Conservation (phyloP, 2,888 invertebrate genomes). For the Brassicogethes aeneus region DNA sequence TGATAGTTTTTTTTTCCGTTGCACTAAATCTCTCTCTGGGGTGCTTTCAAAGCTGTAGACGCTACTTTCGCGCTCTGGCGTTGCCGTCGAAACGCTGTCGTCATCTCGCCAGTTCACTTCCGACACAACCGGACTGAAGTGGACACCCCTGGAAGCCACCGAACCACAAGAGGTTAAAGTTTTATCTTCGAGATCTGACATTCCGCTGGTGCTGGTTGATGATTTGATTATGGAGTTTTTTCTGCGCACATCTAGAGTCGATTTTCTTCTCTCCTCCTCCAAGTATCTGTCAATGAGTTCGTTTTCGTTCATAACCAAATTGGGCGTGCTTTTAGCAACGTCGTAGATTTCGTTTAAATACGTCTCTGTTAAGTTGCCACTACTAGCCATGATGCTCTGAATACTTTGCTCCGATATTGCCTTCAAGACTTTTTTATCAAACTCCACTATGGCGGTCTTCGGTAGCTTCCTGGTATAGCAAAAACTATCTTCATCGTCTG, state of each 20-base stretch:
- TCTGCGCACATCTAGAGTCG: slow-evolving; percentile 53
- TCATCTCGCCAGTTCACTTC: slow-evolving; percentile 68
- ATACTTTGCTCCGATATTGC: slow-evolving; percentile 39
- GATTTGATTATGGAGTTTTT: slow-evolving; percentile 39
- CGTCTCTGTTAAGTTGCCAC: slow-evolving; percentile 13
- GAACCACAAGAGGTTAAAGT: slow-evolving; percentile 21
- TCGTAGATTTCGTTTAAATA: slow-evolving; percentile 12
- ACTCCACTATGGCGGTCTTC: slow-evolving; percentile 32
- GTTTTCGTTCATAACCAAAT: slow-evolving; percentile 37
- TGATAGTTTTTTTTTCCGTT: slow-evolving; percentile 18
- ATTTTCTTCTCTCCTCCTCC: slow-evolving; percentile 34
- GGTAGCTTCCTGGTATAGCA: slow-evolving; percentile 41
- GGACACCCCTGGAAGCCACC: slow-evolving; percentile 49
- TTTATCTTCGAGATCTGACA: slow-evolving; percentile 34
- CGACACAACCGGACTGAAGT: slow-evolving; percentile 71
- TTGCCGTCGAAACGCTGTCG: slow-evolving; percentile 25
- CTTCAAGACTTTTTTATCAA: slow-evolving; percentile 35
- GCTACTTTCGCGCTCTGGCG: slow-evolving; percentile 32
- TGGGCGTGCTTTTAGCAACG: slow-evolving; percentile 48
- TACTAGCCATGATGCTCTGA: slow-evolving; percentile 27
- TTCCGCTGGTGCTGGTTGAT: slow-evolving; percentile 36
- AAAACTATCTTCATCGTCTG: slow-evolving; percentile 47
- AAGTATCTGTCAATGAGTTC: slow-evolving; percentile 13
- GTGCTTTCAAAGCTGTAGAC: slow-evolving; percentile 33
- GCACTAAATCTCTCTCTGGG: slow-evolving; percentile 27